A percentile compares a stretch with the other conserved stretches of the same genome.
Evolutionary conservation across 2,888 invertebrate genomes (phyloP).

Genomic region (Poecilus cupreus): DNA sequence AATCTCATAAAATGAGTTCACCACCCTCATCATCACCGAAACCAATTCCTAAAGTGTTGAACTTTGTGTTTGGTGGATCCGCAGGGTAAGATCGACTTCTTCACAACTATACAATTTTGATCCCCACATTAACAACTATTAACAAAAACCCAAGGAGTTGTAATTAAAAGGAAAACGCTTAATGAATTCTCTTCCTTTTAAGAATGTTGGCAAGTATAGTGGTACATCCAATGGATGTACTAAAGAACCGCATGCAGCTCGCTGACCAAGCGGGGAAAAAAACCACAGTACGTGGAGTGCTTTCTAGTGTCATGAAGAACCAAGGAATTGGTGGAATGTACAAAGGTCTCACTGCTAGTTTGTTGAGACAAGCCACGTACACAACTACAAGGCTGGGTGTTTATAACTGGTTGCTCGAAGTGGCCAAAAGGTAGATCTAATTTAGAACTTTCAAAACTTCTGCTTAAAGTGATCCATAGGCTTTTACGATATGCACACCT

Average conservation of each 20-base stretch:
- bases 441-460: too few relatives aligned
- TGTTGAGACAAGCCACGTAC: conserved; percentile 97
- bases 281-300: conserved; percentile 86
- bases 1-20: neutral
- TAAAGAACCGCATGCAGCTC: conserved; percentile 99
- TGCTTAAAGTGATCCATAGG: too few relatives aligned
- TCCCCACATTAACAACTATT: too few relatives aligned
- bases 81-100: neutral
- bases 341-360: conserved; percentile 92
- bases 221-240: conserved; percentile 97
- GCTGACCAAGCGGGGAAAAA: conserved; percentile 81
- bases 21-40: too few relatives aligned
- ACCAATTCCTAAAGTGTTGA: conserved; percentile 4
- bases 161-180: too few relatives aligned
- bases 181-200: conserved; percentile 28
- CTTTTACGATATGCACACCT: too few relatives aligned
- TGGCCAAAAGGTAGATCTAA: conserved; percentile 25
- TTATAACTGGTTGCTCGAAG: conserved; percentile 92
- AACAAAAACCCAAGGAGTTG: too few relatives aligned
- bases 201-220: conserved; percentile 94
- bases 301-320: conserved; percentile 85
- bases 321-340: conserved; percentile 93
- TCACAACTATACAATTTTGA: too few relatives aligned
- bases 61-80: conserved; percentile 34
- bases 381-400: conserved; percentile 97